phyloP scores from a whole-genome alignment of 2,888 invertebrate species.

The Lingula anatina region DNA sequence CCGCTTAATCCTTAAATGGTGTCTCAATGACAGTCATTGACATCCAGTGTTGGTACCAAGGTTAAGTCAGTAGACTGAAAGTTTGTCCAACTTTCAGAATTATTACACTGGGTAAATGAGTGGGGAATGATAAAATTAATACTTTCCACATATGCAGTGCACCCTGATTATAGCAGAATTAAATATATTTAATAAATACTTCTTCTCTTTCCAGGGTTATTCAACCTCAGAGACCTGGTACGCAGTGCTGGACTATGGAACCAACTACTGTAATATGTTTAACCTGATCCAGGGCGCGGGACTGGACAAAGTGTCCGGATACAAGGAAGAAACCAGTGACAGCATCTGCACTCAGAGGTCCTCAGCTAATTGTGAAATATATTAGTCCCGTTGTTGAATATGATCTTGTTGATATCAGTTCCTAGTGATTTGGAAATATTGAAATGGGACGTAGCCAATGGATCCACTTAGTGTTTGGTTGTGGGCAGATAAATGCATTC shows the following conservation, averaged over 20 bases:
- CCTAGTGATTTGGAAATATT: neutral
- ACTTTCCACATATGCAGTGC: too few relatives aligned
- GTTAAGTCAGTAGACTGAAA: too few relatives aligned
- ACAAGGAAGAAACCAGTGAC: constrained; percentile 28
- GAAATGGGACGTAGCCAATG: neutral
- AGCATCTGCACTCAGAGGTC: constrained; percentile 37
- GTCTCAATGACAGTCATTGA: too few relatives aligned
- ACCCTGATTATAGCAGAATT: too few relatives aligned
- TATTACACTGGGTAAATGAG: too few relatives aligned
- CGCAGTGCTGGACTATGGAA: constrained; percentile 41
- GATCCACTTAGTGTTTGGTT: neutral
- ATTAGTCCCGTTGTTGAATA: constrained; percentile 13
- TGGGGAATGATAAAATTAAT: too few relatives aligned
- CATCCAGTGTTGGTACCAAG: too few relatives aligned
- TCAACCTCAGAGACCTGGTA: constrained; percentile 45
- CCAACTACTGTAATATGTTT: constrained; percentile 47
- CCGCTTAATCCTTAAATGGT: too few relatives aligned
- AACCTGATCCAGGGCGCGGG: constrained; percentile 43
- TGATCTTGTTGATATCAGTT: neutral
- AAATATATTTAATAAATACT: too few relatives aligned
- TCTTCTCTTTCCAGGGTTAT: constrained; percentile 28
- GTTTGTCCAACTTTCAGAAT: too few relatives aligned
- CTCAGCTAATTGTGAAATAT: constrained; percentile 31
- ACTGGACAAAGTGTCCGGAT: constrained; percentile 27
- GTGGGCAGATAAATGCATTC: neutral